Evolutionary conservation across 2,113 vertebrate genomes (phyloP), one percentile per base, ranked within the genome.

Genomic region (Anhinga rufa): DNA sequence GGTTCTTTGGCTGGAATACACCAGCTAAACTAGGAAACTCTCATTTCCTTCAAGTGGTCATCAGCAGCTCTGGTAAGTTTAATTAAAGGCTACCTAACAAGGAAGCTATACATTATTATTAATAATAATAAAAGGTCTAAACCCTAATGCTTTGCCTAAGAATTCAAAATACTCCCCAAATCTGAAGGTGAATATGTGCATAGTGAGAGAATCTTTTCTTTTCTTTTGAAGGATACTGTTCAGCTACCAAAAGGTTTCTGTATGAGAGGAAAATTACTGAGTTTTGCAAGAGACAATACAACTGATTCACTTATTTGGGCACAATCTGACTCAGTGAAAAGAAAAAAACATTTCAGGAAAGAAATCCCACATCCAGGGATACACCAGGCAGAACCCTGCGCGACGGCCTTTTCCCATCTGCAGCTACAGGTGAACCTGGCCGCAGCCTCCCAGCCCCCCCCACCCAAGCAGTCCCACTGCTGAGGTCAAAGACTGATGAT

Each of bases 401-500:
- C 7, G 13, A 17, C 21, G 38, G 81, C 69, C n/a, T n/a, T 34
- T 21, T 28, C 82, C 70, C 65, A 38, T 4, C 36, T 1, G 5
- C 49, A 38, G 51, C 44, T 16, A 48, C 1, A 6, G 51, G 51
- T 5, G 36, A n/a, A 2, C 20, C 54, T 6, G 31, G 55, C 74
- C 4, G 9, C 54, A 82, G 82, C 44, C 77, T 91, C 88, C 89
- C 94, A 81, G 64, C 80, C 83, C 93, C 68, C 79, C 42, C 82
- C 48, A n/a, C 4, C 20, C 72, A 1, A 77, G 61, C 64, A 4
- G 51, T 17, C 40, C 72, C 18, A 3, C 20, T 2, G 9, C 78
- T 18, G 78, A 91, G 94, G 84, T 90, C 95, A 91, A 79, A 82
- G 36, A 69, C 78, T 22, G 74, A 48, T 52, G 94, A 84, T 95